Conservation (phyloP, 2,113 vertebrate species). For the Atrichornis clamosus region DNA sequence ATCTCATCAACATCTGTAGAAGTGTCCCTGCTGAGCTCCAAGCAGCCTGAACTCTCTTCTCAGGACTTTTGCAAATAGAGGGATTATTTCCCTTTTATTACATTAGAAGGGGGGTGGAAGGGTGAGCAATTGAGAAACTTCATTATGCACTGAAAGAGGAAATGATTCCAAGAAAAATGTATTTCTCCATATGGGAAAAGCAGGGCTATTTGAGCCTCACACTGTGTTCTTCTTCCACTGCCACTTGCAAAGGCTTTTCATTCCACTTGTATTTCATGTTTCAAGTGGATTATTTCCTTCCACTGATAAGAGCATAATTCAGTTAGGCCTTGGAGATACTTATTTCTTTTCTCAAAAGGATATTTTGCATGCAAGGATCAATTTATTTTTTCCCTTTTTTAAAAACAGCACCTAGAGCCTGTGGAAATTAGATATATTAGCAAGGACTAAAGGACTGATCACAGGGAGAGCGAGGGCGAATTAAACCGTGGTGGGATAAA, state of each 20-base stretch:
- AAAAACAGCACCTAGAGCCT: neutral
- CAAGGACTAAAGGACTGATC: constrained; percentile 52
- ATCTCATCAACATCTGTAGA: neutral
- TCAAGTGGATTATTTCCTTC: constrained; percentile 53
- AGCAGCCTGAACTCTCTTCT: neutral
- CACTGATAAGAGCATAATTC: constrained; percentile 58
- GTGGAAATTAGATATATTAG: constrained; percentile 57
- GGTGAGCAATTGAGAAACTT: constrained; percentile 4
- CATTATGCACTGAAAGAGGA: neutral
- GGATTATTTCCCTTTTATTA: constrained; percentile 19
- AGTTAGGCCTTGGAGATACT: constrained; percentile 52
- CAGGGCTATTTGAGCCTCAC: constrained; percentile 15
- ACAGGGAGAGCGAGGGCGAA: neutral
- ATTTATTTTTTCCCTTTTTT: neutral
- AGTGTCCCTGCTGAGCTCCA: neutral
- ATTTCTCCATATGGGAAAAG: constrained; percentile 36
- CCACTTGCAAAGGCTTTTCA: constrained; percentile 26
- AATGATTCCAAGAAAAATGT: constrained; percentile 43
- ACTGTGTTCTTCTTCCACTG: neutral
- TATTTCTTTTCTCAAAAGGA: constrained; percentile 55
- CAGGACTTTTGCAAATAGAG: neutral
- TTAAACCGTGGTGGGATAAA: constrained; percentile 27
- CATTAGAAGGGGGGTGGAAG: neutral
- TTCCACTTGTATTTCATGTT: neutral
- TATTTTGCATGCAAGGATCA: constrained; percentile 56